Evolutionary conservation across 2,888 invertebrate genomes (phyloP).

Genomic region (Drosophila kokeensis): DNA sequence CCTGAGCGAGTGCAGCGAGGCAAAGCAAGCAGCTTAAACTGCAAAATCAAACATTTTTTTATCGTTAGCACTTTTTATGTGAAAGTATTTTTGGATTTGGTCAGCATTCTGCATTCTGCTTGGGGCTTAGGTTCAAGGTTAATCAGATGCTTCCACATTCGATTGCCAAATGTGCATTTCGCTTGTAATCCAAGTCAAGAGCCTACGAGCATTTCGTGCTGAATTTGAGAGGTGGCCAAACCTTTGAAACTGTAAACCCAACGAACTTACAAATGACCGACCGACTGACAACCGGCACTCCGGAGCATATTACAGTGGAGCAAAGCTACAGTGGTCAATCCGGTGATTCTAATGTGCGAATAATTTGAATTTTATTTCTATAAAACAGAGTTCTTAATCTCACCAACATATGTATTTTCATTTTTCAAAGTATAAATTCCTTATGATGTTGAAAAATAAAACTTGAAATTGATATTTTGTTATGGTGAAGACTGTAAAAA

Average conservation of each 20-base stretch:
- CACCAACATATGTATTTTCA: too few species aligned
- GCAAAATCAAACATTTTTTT: constrained; percentile 61
- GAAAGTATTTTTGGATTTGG: constrained; percentile 42
- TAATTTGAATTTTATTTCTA: too few species aligned
- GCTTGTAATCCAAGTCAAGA: constrained; percentile 39
- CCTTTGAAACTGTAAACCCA: constrained; percentile 65
- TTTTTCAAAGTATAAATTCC: too few species aligned
- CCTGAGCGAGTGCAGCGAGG: constrained; percentile 55
- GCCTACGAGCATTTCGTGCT: constrained; percentile 34
- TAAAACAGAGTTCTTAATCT: too few species aligned
- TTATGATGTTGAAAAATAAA: too few species aligned
- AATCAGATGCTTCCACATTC: constrained; percentile 40
- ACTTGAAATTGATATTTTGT: background rate
- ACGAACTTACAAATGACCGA: constrained; percentile 1
- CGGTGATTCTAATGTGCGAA: too few species aligned
- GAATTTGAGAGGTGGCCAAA: constrained; percentile 43
- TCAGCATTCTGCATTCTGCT: constrained; percentile 21
- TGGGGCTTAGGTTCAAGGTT: constrained; percentile 65
- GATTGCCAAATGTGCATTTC: constrained; percentile 7
- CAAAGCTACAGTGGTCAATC: too few species aligned
- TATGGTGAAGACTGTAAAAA: constrained; percentile 4
- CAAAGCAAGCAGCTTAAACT: constrained; percentile 79
- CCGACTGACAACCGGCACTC: constrained; percentile 22
- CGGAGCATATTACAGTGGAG: constrained; percentile 7
- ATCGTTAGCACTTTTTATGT: constrained; percentile 31